Evolutionary conservation across 2,888 invertebrate species (phyloP), one percentile per base, ranked within the genome.

Genomic region (Gymnoscelis rufifasciata): DNA sequence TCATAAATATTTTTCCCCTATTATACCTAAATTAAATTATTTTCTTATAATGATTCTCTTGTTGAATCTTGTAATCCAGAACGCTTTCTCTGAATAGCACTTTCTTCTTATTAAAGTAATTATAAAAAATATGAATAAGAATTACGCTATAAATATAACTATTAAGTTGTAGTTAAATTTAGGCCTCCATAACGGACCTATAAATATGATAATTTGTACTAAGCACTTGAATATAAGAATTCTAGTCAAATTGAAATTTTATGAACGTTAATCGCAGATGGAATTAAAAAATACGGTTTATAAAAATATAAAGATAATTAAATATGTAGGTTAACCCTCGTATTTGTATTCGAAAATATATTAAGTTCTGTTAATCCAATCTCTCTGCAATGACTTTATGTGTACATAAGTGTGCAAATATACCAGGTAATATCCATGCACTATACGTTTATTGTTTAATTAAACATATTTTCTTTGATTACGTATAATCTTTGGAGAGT

Each of bases 161-260:
- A 19, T 29, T 24, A 14, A 14, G 23, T 29, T 36, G 2, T 37
- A 29, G 13, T 42, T 24, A 7, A 30, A 51, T 29, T 12, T 30
- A 15, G 41, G 41, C 41, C 37, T 43, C 41, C 23, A 12, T 33
- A 51, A 48, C 38, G 46, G 56, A 47, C 51, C 26, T 43, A 38
- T 39, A 31, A 38, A 33, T 50, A 56, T 47, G 59, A 59, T 68
- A 66, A 62, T 68, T 59, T 67, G 56, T 61, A 52, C 30, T 75
- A 74, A 69, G 71, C 77, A 79, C 78, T 78, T 33, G 73, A 79
- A 72, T 41, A 49, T 33, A 33, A 66, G 69, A 73, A 75, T 68
- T 84, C 86, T 86, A 86, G 86, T 86, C 86, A 86, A 80, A 78
- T 75, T 62, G 71, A 76, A 78, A 79, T 73, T 76, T 70, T 73